Evolutionary conservation across 2,113 vertebrate genomes (phyloP), one percentile per base, ranked within the genome.

Genomic region (Ancistrus triradiatus): DNA sequence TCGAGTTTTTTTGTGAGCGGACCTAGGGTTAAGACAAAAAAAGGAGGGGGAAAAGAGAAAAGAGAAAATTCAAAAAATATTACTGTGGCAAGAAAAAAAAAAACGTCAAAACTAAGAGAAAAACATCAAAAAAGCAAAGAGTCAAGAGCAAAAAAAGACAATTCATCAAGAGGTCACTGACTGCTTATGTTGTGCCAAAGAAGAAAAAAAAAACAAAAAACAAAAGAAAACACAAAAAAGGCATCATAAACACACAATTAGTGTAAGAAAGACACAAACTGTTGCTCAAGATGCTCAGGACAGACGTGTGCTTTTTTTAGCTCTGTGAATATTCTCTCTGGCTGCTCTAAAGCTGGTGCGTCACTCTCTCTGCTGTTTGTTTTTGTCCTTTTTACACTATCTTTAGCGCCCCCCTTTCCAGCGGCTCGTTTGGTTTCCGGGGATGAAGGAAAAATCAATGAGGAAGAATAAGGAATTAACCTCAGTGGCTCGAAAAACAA

Each of bases 11-110:
- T 94, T 91, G 92, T 93, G 91, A 94, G 90, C 86, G 91, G 92
- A 94, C 92, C 92, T 94, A 93, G 89, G 91, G 91, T 91, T 92
- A 88, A 92, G 91, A 92, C 91, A 91, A 93, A 91, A 92, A 93
- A 60, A 79, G 83, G 52, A 65, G 66, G 84, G 85, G 86, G 85
- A 85, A 86, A 88, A 87, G 87, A 84, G 86, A 84, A 89, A 89
- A 89, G 86, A 88, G 82, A 87, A 90, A 90, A 90, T 88, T 82
- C 89, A 88, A 90, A 90, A 89, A 90, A 86, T 88, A 89, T 90
- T 90, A 89, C 87, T 76, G 74, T 89, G 86, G 86, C 84, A 90
- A 92, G 93, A 93, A 92, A 85, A 77, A 53, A 67, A n/a, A n/a
- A 70, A 68, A 68, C 68, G 75, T 75, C 79, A 84, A 83, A 88